Evolutionary conservation across 2,113 vertebrate genomes (phyloP), one percentile per base, ranked within the genome.

Genomic region (Thomomys bottae): DNA sequence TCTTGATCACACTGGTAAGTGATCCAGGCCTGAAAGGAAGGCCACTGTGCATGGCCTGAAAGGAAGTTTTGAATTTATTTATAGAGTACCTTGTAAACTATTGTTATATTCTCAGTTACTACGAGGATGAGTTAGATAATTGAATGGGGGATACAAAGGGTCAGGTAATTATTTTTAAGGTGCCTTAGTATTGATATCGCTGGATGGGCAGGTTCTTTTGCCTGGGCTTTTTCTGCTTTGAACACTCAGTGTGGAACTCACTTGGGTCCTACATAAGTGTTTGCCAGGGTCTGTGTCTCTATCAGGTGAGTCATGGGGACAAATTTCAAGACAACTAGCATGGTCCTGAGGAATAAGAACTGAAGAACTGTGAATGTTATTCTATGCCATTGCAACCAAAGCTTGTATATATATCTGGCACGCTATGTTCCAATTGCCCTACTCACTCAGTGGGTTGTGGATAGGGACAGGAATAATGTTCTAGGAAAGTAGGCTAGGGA

Each of bases 231-330:
- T 75, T 36, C 5, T 67, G 57, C 2, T 34, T 9, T 42, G 54
- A 45, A n/a, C n/a, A 32, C 21, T 83, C 4, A 21, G 12, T 40
- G 21, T 61, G 49, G 23, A 70, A 57, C 23, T 49, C 34, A 15
- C 0, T 0, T n/a, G 4, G 8, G 2, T 23, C 5, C 21, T 80
- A 6, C 14, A 14, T 63, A 12, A 18, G 38, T 76, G 17, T 54
- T 32, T 45, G 23, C 45, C 34, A 71, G 75, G 42, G 23, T 7
- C 20, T 2, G 7, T 63, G 23, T 78, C 36, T 88, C 63, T 12
- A 15, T 2, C 17, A 30, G 63, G 5, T 76, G 28, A 26, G 6
- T 28, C 38, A 45, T 38, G 66, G 26, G 88, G 87, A 84, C 9
- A 80, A 30, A 77, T 30, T 49, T 14, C 23, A 6, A 20, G 77